Conservation (phyloP, 2,113 vertebrate genomes). For the Lamprologus sp. region DNA sequence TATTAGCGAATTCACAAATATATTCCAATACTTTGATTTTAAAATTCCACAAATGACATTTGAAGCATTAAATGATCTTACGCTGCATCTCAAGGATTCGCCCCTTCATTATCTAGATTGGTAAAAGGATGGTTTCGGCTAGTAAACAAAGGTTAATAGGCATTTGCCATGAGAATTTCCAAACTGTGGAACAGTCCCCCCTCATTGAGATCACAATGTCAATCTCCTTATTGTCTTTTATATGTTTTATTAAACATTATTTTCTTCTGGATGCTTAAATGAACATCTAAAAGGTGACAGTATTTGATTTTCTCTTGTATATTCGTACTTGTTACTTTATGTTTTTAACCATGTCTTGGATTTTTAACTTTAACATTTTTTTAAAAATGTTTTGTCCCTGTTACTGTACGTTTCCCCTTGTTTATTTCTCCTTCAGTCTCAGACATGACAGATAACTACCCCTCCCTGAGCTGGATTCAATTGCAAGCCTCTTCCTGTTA, state of each 20-base stretch:
- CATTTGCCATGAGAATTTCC: fast-evolving
- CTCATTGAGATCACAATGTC: fast-evolving
- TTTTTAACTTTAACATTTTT: neutral
- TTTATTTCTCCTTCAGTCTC: neutral
- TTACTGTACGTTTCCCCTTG: neutral
- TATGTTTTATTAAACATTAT: neutral
- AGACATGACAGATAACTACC: fast-evolving
- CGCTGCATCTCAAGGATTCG: fast-evolving
- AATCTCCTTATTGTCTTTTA: neutral
- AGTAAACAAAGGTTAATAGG: neutral
- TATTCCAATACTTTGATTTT: neutral
- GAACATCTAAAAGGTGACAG: neutral
- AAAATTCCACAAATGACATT: neutral
- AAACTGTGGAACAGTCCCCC: neutral
- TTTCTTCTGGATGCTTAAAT: neutral
- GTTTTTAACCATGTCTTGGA: fast-evolving
- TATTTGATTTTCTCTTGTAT: neutral
- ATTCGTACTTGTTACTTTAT: neutral
- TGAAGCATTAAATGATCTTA: neutral
- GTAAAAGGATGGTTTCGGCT: neutral
- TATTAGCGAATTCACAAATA: neutral
- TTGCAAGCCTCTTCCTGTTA: neutral
- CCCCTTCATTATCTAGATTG: neutral
- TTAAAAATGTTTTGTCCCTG: fast-evolving
- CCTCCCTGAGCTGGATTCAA: neutral